A percentile compares a stretch with the other conserved stretches of the same genome.
phyloP scores from a whole-genome alignment of 2,888 invertebrate genomes.

The Lottia scabra region DNA sequence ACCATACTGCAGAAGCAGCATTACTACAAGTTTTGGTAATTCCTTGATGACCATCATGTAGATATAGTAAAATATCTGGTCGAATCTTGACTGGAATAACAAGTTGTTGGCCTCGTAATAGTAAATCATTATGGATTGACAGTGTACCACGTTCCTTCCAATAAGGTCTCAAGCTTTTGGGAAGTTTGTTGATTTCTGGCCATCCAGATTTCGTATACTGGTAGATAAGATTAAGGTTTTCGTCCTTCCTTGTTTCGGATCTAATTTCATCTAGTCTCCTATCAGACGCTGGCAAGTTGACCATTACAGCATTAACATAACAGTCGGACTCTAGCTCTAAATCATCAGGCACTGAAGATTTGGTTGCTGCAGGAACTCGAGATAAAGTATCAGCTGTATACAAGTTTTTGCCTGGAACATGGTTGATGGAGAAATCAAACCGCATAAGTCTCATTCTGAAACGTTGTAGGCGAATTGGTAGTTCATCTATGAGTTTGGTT shows the following conservation, averaged over 20 bases:
- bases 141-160: slow-evolving; percentile 2
- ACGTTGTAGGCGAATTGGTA: slow-evolving; percentile 21
- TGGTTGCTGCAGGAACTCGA: slow-evolving; percentile 16
- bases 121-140: not conserved
- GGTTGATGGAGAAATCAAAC: slow-evolving; percentile 18
- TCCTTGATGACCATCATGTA: not conserved
- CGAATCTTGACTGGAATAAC: not conserved
- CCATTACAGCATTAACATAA: slow-evolving; percentile 8
- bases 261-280: no score
- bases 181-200: not conserved
- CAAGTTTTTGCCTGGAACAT: slow-evolving; percentile 19
- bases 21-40: not conserved
- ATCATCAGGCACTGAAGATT: not conserved
- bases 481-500: slow-evolving; percentile 13
- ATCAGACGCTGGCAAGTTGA: not conserved
- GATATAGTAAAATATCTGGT: not conserved
- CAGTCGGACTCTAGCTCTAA: not conserved
- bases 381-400: no score
- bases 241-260: not conserved
- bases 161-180: not conserved
- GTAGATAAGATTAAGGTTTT: not conserved
- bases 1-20: not conserved
- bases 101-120: not conserved
- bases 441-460: slow-evolving; percentile 17
- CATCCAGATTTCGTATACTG: not conserved